phyloP scores from a whole-genome alignment of 2,888 invertebrate species.

The Melolontha melolontha region DNA sequence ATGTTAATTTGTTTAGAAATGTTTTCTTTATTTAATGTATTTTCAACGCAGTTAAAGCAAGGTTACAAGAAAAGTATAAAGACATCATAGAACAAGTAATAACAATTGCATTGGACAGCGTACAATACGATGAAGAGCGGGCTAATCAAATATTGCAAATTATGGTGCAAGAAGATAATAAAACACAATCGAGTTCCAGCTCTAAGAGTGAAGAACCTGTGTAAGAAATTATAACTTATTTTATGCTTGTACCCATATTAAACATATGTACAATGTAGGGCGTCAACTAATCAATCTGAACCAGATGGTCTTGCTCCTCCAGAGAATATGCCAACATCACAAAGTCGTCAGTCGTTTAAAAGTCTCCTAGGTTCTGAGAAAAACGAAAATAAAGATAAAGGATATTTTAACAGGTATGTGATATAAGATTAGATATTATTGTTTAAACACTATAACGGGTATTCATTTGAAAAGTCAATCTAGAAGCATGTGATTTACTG shows the following conservation, averaged over 20 bases:
- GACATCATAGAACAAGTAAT: slow-evolving; percentile 85
- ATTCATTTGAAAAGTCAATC: too few species aligned
- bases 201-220: slow-evolving; percentile 25
- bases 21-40: slow-evolving; percentile 1
- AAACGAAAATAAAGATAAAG: slow-evolving; percentile 54
- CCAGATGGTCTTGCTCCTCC: slow-evolving; percentile 6
- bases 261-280: not conserved
- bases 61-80: slow-evolving; percentile 79
- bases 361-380: slow-evolving; percentile 61
- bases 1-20: too few species aligned
- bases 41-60: slow-evolving; percentile 73
- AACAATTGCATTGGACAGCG: slow-evolving; percentile 87
- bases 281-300: slow-evolving; percentile 6
- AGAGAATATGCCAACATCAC: slow-evolving; percentile 57
- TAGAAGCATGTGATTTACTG: too few species aligned
- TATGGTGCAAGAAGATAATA: slow-evolving; percentile 75
- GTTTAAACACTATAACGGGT: too few species aligned
- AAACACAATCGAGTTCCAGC: slow-evolving; percentile 29
- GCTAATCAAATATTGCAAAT: slow-evolving; percentile 84
- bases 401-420: slow-evolving; percentile 54
- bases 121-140: slow-evolving; percentile 84
- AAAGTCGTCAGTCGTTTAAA: slow-evolving; percentile 63
- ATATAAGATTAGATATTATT: not conserved
- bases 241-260: slow-evolving; percentile 10
- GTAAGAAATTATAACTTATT: slow-evolving; percentile 16